Evolutionary conservation across 2,797 vertebrate species (phyloP).

Genomic region (Syngnathus rostellatus): DNA sequence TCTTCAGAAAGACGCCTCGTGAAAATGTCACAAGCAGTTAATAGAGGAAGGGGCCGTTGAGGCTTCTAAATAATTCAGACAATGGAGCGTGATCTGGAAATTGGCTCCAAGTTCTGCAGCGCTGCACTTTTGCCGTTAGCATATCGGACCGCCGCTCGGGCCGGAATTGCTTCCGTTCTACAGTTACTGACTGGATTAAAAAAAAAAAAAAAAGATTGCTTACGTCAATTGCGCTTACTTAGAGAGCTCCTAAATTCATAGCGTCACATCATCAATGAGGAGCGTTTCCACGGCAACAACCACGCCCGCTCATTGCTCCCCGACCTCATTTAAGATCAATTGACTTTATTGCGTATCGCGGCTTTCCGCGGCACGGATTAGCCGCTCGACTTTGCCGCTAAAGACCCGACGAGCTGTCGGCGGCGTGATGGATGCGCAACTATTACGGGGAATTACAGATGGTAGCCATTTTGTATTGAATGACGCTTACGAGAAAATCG

Average conservation of each 20-base stretch:
- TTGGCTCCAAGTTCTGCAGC: slow-evolving; percentile 45
- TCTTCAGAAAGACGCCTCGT: slow-evolving; percentile 55
- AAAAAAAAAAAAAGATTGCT: neutral
- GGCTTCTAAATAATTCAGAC: slow-evolving; percentile 67
- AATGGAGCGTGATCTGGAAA: slow-evolving; percentile 52
- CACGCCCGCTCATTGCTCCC: neutral
- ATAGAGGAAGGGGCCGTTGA: slow-evolving; percentile 47
- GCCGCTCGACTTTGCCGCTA: neutral
- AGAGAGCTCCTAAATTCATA: neutral
- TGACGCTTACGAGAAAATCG: neutral
- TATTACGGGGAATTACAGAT: neutral
- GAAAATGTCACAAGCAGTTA: slow-evolving; percentile 71
- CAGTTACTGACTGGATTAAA: neutral
- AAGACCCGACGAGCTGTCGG: neutral
- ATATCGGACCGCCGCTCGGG: neutral
- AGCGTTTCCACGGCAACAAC: neutral
- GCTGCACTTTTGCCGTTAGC: slow-evolving; percentile 28
- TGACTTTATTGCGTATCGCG: neutral
- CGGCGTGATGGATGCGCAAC: neutral
- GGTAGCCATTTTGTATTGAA: neutral
- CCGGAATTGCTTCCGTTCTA: neutral
- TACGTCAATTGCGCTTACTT: neutral
- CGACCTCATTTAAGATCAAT: neutral
- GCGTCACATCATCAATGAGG: neutral
- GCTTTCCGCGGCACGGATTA: neutral